phyloP scores from a whole-genome alignment of 2,113 vertebrate species.

The Galeopterus variegatus region DNA sequence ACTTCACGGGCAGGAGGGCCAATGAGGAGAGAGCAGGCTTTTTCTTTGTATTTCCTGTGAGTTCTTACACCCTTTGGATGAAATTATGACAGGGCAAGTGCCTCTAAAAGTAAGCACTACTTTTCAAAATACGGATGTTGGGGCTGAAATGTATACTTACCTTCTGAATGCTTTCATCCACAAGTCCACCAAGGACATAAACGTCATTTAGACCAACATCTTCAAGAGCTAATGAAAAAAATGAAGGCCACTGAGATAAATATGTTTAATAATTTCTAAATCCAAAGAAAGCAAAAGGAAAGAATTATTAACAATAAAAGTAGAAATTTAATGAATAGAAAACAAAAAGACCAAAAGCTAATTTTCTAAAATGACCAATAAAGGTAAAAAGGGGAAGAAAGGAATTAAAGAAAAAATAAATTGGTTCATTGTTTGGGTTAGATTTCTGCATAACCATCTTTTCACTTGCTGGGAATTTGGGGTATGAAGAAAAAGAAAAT shows the following conservation, averaged over 20 bases:
- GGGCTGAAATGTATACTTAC: slow-evolving; percentile 82
- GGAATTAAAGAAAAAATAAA: slow-evolving; percentile 20
- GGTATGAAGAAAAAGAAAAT: not conserved
- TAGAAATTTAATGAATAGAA: slow-evolving; percentile 41
- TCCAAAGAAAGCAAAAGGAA: slow-evolving; percentile 72
- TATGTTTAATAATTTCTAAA: slow-evolving; percentile 71
- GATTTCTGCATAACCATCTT: not conserved
- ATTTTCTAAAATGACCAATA: slow-evolving; percentile 22
- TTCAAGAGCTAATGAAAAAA: slow-evolving; percentile 90
- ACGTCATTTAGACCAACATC: slow-evolving; percentile 91
- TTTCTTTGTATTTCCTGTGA: not conserved
- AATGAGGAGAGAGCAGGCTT: not conserved
- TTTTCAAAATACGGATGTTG: slow-evolving; percentile 21
- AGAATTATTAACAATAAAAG: slow-evolving; percentile 58
- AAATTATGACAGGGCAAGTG: not conserved
- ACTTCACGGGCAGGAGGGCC: too few relatives aligned
- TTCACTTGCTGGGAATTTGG: not conserved
- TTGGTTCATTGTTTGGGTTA: not conserved
- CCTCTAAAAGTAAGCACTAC: slow-evolving; percentile 21
- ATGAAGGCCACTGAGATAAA: slow-evolving; percentile 64
- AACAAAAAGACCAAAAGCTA: slow-evolving; percentile 43
- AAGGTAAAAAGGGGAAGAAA: not conserved
- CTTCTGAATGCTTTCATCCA: slow-evolving; percentile 98
- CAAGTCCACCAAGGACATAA: slow-evolving; percentile 95
- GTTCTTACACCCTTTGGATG: not conserved